Percentiles rank a stretch among this genome's conserved stretches.
Conservation (phyloP, 2,113 vertebrate genomes). For the Laterallus jamaicensis region DNA sequence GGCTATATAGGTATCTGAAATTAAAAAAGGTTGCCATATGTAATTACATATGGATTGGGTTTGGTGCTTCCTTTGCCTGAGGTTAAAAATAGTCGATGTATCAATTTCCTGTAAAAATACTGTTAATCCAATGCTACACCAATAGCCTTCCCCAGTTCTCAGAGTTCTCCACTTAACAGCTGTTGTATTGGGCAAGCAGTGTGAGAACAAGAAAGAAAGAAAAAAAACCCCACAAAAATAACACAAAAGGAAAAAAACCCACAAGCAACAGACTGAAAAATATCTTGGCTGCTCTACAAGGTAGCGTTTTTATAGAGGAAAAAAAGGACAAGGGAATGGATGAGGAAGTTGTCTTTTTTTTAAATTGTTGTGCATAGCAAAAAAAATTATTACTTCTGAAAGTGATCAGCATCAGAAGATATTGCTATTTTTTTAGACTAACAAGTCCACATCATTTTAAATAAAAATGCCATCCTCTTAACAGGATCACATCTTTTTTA, state of each 20-base stretch:
- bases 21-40: not conserved
- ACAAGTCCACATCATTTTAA: not conserved
- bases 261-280: constrained; percentile 39
- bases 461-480: not conserved
- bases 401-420: not conserved
- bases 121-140: constrained; percentile 14
- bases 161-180: constrained; percentile 17
- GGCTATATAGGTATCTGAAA: not conserved
- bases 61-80: constrained; percentile 16
- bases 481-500: not conserved
- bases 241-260: not conserved
- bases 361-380: not conserved
- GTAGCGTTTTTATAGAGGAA: not conserved
- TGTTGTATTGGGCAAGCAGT: constrained; percentile 38
- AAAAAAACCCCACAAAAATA: not conserved
- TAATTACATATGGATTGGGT: not conserved
- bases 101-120: constrained; percentile 10
- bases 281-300: constrained; percentile 29
- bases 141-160: not conserved
- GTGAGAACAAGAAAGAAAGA: constrained; percentile 10
- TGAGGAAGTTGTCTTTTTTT: not conserved
- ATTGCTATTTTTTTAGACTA: not conserved
- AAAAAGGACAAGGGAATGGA: not conserved
- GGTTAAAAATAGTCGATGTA: constrained; percentile 7
- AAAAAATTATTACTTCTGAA: not conserved